phyloP scores from a whole-genome alignment of 1,140 invertebrate species.

The Sitophilus oryzae region DNA sequence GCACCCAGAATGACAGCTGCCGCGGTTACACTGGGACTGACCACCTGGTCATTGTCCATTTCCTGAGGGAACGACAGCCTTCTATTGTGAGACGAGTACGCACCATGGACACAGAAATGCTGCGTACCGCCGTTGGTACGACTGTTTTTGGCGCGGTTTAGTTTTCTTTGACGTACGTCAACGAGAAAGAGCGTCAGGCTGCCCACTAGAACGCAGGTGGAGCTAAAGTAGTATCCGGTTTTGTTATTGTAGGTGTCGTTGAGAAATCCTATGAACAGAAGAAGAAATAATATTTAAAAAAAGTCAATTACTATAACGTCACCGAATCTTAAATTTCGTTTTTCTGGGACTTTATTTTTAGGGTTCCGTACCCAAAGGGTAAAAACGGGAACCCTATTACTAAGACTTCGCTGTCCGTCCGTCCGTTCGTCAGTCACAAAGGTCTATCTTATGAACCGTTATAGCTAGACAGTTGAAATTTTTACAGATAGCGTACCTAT shows the following conservation, averaged over 20 bases:
- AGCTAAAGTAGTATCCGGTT: constrained; percentile 76
- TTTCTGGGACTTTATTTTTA: too few relatives aligned
- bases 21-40: constrained; percentile 43
- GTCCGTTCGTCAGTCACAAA: too few relatives aligned
- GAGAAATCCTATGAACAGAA: constrained; percentile 59
- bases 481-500: too few relatives aligned
- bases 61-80: constrained; percentile 56
- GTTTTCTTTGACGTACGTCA: constrained; percentile 66
- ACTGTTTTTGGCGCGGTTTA: constrained; percentile 62
- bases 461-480: too few relatives aligned
- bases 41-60: constrained; percentile 50
- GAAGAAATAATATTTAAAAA: not conserved
- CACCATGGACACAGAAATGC: constrained; percentile 52
- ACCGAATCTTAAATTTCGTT: not conserved
- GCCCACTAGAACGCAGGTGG: constrained; percentile 67
- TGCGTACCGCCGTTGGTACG: constrained; percentile 52
- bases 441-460: too few relatives aligned
- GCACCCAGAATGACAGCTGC: constrained; percentile 51
- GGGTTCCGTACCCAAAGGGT: too few relatives aligned
- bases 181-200: constrained; percentile 73
- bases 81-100: constrained; percentile 52
- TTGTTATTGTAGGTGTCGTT: constrained; percentile 67
- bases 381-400: too few relatives aligned
- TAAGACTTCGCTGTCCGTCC: too few relatives aligned
- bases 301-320: not conserved